A percentile compares a stretch with the other conserved stretches of the same genome.
Evolutionary conservation across 1,140 invertebrate genomes (phyloP).

Genomic region (Zaprionus capensis): DNA sequence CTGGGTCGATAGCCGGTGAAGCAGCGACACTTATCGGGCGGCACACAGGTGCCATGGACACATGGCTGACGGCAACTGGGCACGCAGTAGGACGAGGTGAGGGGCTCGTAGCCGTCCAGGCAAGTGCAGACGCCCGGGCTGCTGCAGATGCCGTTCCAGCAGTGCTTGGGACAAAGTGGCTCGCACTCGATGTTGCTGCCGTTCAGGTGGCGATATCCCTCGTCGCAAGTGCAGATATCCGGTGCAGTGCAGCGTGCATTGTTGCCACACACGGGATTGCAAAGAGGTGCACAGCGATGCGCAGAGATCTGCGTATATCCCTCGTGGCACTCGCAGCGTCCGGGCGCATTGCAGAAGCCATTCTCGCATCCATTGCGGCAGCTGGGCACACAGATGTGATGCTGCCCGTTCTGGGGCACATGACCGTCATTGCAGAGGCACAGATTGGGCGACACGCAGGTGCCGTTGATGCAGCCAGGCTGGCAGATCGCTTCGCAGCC

Average conservation of each 20-base stretch:
- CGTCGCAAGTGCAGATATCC: constrained; percentile 86
- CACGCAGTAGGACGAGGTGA: constrained; percentile 78
- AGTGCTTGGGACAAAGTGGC: constrained; percentile 65
- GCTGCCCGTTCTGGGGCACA: constrained; percentile 51
- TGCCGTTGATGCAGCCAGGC: constrained; percentile 64
- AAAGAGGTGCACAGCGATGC: constrained; percentile 85
- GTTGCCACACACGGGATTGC: constrained; percentile 84
- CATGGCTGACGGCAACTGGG: constrained; percentile 84
- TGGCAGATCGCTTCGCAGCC: constrained; percentile 83
- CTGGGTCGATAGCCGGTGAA: constrained; percentile 68
- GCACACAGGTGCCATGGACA: constrained; percentile 70
- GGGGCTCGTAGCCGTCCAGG: constrained; percentile 85
- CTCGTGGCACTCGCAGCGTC: constrained; percentile 70
- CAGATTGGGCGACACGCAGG: constrained; percentile 84
- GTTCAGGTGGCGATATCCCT: constrained; percentile 85
- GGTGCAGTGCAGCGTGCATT: constrained; percentile 87
- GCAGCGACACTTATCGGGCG: constrained; percentile 73
- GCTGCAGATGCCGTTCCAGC: constrained; percentile 85
- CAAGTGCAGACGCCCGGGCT: constrained; percentile 86
- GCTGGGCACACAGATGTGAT: constrained; percentile 64
- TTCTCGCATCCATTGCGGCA: constrained; percentile 74
- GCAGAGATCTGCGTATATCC: constrained; percentile 59
- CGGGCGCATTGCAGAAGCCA: constrained; percentile 73
- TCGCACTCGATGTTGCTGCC: constrained; percentile 72
- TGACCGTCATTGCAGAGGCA: constrained; percentile 84